Conservation (phyloP, 2,888 invertebrate genomes). For the Zhengitettix transpicula region DNA sequence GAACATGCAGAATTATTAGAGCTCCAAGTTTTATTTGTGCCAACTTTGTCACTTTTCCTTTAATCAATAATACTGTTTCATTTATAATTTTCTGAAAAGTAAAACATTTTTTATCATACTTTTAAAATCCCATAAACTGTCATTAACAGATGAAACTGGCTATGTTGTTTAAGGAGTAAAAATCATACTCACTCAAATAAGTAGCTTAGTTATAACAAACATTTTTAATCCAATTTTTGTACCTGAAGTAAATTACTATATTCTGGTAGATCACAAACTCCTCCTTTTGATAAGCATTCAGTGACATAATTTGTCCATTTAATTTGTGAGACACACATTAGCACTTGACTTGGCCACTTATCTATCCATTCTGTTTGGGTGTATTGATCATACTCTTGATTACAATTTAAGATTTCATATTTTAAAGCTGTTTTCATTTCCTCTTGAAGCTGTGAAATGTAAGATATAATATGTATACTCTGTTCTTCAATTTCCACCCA, state of each 20-base stretch:
- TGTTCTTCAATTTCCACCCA: too few species aligned
- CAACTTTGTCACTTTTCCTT: slow-evolving; percentile 51
- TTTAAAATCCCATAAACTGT: background rate
- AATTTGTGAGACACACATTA: slow-evolving; percentile 61
- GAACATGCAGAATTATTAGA: slow-evolving; percentile 70
- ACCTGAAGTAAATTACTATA: slow-evolving; percentile 35
- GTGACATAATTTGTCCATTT: slow-evolving; percentile 72
- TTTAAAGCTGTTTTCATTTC: slow-evolving; percentile 59
- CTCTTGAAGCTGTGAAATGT: slow-evolving; percentile 46
- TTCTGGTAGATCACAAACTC: slow-evolving; percentile 34
- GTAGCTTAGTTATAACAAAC: background rate
- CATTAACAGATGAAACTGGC: background rate
- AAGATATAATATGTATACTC: too few species aligned
- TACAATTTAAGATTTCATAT: slow-evolving; percentile 48
- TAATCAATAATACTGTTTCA: slow-evolving; percentile 58
- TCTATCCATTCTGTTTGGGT: slow-evolving; percentile 41
- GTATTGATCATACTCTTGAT: slow-evolving; percentile 20
- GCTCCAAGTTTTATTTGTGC: slow-evolving; percentile 64
- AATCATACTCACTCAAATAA: background rate
- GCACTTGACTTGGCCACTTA: slow-evolving; percentile 70
- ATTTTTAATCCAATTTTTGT: background rate
- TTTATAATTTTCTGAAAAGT: slow-evolving; percentile 38
- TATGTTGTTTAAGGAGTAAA: background rate
- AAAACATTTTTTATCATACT: background rate
- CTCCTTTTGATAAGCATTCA: slow-evolving; percentile 41